Base-by-base conservation (phyloP, 2,888 invertebrate species). In the Dyspetes luteomarginatus region DNA sequence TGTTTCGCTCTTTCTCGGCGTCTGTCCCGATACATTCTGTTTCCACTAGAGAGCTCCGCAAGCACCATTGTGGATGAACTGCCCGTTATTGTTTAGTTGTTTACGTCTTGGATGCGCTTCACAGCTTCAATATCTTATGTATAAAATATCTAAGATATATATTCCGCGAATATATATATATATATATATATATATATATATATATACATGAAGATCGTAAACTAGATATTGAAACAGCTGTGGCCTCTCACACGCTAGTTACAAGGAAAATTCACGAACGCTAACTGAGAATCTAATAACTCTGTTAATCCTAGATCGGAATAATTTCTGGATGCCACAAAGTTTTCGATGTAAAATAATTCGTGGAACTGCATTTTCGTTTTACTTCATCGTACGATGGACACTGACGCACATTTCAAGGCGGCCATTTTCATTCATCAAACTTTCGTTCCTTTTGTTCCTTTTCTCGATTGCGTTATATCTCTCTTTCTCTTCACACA, bases 11-110 rank as follows among this genome's bases (percentile, higher is more conserved):
- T 22, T 26, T 26, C 55, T 68, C 55, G 41, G 43, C 26, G 45
- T 36, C 43, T 52, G 45, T 62, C 36, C 26, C 67, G 60, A 26
- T 73, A 67, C 45, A 68, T 78, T 78, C 55, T 36, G 55, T 68
- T 73, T 73, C 62, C 78, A 71, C 64, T 62, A 60, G 43, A 41
- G 12, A 41, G n/a, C 9, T 52, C 56, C 43, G 22, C 19, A n/a
- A 55, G 64, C 26, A 15, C 22, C 30, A 58, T 55, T 36, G 26
- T 26, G 22, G 9, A 36, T 9, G 15, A 24, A 4, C 45, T 78
- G n/a, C n/a, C n/a, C n/a, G 60, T 67, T 67, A 43, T 67, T 67
- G 72, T 67, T 78, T 58, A 60, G 22, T 67, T 67, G 67, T 72
- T 78, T 67, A 78, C 67, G 28, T 26, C 43, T 15, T 15, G 28